Conservation (phyloP, 2,888 invertebrate genomes). For the Cyrtodaria siliqua region DNA sequence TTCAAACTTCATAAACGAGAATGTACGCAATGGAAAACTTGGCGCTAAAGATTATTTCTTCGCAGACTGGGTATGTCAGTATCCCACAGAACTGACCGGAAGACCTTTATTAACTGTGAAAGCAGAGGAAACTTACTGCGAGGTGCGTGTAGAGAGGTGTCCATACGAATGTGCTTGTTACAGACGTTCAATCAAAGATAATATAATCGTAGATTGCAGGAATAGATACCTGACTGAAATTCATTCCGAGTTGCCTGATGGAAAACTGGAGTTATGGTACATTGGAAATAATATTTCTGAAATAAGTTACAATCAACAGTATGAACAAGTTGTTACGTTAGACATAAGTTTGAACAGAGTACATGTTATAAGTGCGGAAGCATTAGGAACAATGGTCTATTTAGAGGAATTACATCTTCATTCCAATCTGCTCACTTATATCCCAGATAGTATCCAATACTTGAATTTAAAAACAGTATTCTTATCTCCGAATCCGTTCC, state of each 20-base stretch:
- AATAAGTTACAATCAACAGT: too few species aligned
- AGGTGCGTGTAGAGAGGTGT: conserved; percentile 31
- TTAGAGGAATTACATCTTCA: not conserved
- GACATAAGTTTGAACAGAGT: not conserved
- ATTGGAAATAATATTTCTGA: conserved; percentile 58
- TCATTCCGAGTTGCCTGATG: conserved; percentile 39
- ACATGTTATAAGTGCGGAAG: not conserved
- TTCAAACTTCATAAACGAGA: not conserved
- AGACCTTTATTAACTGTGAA: conserved; percentile 38
- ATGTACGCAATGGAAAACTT: conserved; percentile 11
- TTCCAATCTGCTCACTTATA: not conserved
- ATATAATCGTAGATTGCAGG: conserved; percentile 63
- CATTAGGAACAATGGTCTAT: too few species aligned
- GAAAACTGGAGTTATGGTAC: conserved; percentile 61
- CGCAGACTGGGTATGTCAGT: conserved; percentile 54
- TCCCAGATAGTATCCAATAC: not conserved
- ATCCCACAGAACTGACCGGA: conserved; percentile 46
- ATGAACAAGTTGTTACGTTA: not conserved
- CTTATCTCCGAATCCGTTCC: conserved; percentile 50
- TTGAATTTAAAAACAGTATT: not conserved
- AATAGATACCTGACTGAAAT: conserved; percentile 17
- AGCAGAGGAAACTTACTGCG: conserved; percentile 12
- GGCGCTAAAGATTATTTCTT: conserved; percentile 52
- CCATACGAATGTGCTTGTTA: conserved; percentile 29
- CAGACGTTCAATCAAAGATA: conserved; percentile 28